Conservation (phyloP, 2,888 invertebrate species). For the Venusia cambrica region DNA sequence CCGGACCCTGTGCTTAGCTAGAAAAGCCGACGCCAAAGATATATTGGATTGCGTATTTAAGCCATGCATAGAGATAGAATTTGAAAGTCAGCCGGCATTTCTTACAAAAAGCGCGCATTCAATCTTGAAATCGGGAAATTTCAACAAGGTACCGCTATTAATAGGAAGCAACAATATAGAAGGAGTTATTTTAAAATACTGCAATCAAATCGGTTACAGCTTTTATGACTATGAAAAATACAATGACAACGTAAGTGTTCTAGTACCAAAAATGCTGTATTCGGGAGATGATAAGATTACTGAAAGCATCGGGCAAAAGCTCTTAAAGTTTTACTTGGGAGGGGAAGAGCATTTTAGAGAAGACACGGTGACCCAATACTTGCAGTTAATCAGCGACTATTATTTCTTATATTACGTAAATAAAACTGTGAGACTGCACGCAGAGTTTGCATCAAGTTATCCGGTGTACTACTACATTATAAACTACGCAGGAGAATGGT, state of each 20-base stretch:
- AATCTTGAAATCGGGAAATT: constrained; percentile 64
- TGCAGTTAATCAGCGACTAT: constrained; percentile 66
- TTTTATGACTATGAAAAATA: constrained; percentile 57
- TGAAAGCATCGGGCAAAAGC: constrained; percentile 53
- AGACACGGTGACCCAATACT: constrained; percentile 57
- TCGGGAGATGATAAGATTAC: constrained; percentile 43
- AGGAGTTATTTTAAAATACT: constrained; percentile 48
- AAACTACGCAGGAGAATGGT: constrained; percentile 62
- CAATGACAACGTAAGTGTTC: constrained; percentile 50
- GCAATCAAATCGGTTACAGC: constrained; percentile 43
- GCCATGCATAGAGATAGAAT: constrained; percentile 66
- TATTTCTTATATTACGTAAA: constrained; percentile 65
- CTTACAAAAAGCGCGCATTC: constrained; percentile 58
- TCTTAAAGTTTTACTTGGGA: constrained; percentile 62
- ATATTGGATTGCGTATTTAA: constrained; percentile 56
- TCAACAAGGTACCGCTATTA: constrained; percentile 68
- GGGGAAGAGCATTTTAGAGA: constrained; percentile 51
- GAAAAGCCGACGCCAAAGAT: constrained; percentile 33
- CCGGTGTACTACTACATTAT: constrained; percentile 66
- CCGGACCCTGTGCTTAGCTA: constrained; percentile 27
- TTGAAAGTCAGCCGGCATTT: constrained; percentile 67
- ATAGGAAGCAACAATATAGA: constrained; percentile 68
- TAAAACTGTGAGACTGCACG: constrained; percentile 60
- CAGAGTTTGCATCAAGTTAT: constrained; percentile 49
- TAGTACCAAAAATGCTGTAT: constrained; percentile 59